Conservation (phyloP, 1,140 invertebrate species). For the Pseudomyrmex cubaensis region DNA sequence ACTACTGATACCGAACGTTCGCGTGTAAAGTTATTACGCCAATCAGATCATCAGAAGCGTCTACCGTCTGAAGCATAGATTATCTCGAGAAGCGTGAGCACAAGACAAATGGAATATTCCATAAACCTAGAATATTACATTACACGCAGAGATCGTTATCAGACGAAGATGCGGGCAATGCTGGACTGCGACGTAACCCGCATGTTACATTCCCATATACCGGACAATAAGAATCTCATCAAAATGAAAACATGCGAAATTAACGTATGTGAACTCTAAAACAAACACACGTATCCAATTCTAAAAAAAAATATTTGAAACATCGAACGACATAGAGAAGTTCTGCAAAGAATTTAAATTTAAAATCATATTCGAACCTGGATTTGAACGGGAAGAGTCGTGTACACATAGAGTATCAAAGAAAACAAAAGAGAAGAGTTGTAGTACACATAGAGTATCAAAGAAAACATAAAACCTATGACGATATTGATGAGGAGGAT, state of each 20-base stretch:
- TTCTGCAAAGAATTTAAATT: neutral
- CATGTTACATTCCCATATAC: neutral
- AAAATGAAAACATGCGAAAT: slow-evolving; percentile 25
- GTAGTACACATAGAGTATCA: too few relatives aligned
- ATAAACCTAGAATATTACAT: slow-evolving; percentile 21
- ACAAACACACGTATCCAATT: neutral
- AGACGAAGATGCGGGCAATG: slow-evolving; percentile 18
- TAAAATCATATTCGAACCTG: slow-evolving; percentile 1
- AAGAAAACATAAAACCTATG: neutral
- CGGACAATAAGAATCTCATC: slow-evolving; percentile 3
- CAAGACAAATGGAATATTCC: slow-evolving; percentile 38
- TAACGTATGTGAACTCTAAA: slow-evolving; percentile 1
- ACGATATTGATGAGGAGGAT: neutral
- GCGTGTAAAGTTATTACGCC: slow-evolving; percentile 19
- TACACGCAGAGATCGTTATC: slow-evolving; percentile 33
- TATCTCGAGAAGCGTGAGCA: slow-evolving; percentile 11
- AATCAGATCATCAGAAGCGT: slow-evolving; percentile 30
- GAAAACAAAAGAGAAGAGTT: too few relatives aligned
- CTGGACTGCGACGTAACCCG: neutral
- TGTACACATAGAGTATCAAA: too few relatives aligned
- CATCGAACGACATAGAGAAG: neutral
- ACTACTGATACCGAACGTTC: neutral
- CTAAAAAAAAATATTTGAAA: neutral
- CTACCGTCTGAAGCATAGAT: slow-evolving; percentile 2
- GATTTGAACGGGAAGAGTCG: neutral